Evolutionary conservation across 1,140 invertebrate species (phyloP), one percentile per base, ranked within the genome.

Genomic region (Yoshiicerus persimilis): DNA sequence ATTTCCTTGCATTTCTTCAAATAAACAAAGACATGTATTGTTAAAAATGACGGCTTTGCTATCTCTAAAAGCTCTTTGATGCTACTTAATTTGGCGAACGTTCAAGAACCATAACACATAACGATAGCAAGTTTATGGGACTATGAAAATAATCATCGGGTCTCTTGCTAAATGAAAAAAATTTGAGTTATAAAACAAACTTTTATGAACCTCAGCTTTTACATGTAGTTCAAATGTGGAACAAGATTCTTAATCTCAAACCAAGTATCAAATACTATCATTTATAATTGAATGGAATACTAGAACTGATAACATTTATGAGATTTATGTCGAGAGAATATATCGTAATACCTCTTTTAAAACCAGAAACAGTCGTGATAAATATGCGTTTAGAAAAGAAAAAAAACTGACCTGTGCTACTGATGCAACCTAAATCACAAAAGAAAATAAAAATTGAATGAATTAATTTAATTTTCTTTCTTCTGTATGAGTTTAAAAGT

Each of bases 401-500:
- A 38, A n/a, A 36, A 30, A 64, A 38, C 56, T 88, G 92, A 97
- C 96, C 94, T 96, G 96, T 10, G 95, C 96, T 88, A 97, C 93
- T 84, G 96, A 96, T 34, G 96, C 97, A 86, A 84, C 83, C 66
- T 70, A 32, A 23, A 30, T 16, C 11, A 16, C 5, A 32, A 30
- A 4, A 30, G 30, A 70, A 70, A 70, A 70, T 0, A 5, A 8
- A 30, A 47, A 16, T 47, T 16, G 9, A 4, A 47, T 47, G 8
- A 70, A 27, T 70, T 13, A 30, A 27, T 30, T 27, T 30, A 66
- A 27, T 25, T 30, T 9, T 1, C 25, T 66, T 5, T 27, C 25
- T 66, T 2, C n/a, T n/a, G n/a, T n/a, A n/a, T n/a, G n/a, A n/a
- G n/a, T n/a, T n/a, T n/a, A n/a, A n/a, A n/a, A n/a, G n/a, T n/a